phyloP scores from a whole-genome alignment of 1,140 invertebrate species.

The Brachionus sp. region DNA sequence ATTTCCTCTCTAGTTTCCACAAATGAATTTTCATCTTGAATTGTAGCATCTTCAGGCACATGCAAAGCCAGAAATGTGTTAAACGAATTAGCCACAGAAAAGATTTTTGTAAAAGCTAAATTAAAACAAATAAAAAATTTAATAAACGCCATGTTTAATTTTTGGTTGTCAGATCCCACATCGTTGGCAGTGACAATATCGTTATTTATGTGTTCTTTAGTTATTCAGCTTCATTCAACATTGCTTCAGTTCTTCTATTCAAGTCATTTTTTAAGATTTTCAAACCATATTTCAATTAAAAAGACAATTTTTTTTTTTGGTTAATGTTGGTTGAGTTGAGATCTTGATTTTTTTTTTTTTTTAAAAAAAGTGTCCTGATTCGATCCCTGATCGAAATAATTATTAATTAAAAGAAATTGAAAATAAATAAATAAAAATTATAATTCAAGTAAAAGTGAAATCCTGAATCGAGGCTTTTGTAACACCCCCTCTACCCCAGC shows the following conservation, averaged over 20 bases:
- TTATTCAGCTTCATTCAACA: constrained; percentile 93
- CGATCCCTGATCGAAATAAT: no score
- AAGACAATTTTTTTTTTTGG: no score
- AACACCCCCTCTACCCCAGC: no score
- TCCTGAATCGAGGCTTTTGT: no score
- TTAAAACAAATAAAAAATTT: not conserved
- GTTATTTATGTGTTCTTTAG: constrained; percentile 85
- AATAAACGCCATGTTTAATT: constrained; percentile 80
- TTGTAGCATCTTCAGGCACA: constrained; percentile 53
- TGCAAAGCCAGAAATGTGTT: constrained; percentile 87
- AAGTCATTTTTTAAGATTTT: not conserved
- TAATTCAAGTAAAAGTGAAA: no score
- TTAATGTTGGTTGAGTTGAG: no score
- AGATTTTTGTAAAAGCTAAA: not conserved
- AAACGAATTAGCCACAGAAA: constrained; percentile 95
- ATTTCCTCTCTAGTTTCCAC: constrained; percentile 61
- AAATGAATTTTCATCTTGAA: constrained; percentile 51
- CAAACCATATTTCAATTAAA: no score
- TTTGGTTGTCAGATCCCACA: constrained; percentile 92
- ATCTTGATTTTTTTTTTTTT: no score
- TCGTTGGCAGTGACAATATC: constrained; percentile 89
- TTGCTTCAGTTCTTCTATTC: constrained; percentile 74
- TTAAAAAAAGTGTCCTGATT: no score
- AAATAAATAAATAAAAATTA: no score
- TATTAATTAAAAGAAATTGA: no score